Evolutionary conservation across 1,140 invertebrate species (phyloP).

Genomic region (Drosophila repletoides): DNA sequence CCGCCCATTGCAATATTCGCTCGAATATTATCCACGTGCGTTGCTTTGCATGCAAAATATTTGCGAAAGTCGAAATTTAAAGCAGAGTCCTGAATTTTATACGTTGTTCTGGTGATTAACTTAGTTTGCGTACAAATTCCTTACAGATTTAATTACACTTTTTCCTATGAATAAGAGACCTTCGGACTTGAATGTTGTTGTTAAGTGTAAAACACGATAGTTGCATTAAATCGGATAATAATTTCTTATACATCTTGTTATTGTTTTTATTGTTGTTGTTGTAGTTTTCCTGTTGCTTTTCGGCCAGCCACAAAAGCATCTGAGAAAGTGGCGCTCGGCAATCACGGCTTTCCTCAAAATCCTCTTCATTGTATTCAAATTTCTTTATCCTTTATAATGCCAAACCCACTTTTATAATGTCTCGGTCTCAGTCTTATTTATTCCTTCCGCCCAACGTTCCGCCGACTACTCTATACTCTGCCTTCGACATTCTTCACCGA

Average conservation of each 20-base stretch:
- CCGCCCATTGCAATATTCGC: slow-evolving; percentile 55
- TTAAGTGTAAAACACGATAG: slow-evolving; percentile 59
- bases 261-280: slow-evolving; percentile 20
- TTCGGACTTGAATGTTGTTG: too few relatives aligned
- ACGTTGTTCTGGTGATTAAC: slow-evolving; percentile 1
- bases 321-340: slow-evolving; percentile 59
- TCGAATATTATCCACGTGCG: slow-evolving; percentile 66
- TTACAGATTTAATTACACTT: not conserved
- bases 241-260: slow-evolving; percentile 49
- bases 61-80: slow-evolving; percentile 12
- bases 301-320: slow-evolving; percentile 8
- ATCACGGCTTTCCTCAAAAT: slow-evolving; percentile 64
- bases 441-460: slow-evolving; percentile 14
- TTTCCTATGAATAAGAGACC: too few relatives aligned
- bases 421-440: slow-evolving; percentile 51
- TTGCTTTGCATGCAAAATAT: slow-evolving; percentile 53
- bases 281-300: slow-evolving; percentile 37
- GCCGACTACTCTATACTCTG: not conserved
- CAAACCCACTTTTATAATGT: slow-evolving; percentile 68
- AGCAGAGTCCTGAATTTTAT: slow-evolving; percentile 19
- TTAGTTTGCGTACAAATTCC: too few relatives aligned
- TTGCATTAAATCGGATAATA: slow-evolving; percentile 62
- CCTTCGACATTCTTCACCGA: slow-evolving; percentile 8
- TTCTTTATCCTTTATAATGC: slow-evolving; percentile 68
- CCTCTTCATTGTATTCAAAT: slow-evolving; percentile 76